phyloP scores from a whole-genome alignment of 2,888 invertebrate species.

The Hirtodrosophila cameraria region DNA sequence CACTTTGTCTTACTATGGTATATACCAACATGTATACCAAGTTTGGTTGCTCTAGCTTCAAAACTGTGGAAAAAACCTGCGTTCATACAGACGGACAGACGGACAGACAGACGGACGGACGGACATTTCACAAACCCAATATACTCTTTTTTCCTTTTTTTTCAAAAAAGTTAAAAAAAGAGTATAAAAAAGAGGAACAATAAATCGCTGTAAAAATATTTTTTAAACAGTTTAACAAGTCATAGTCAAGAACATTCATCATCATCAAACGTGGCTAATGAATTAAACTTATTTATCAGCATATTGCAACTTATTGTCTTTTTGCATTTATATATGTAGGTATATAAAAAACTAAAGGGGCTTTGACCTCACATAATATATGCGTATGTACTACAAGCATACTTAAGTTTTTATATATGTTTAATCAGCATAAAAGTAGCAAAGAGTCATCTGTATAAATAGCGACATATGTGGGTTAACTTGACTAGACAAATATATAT shows the following conservation, averaged over 20 bases:
- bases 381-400: neutral
- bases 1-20: no score
- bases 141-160: no score
- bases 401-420: neutral
- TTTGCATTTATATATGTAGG: no score
- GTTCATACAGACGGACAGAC: no score
- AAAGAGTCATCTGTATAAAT: neutral
- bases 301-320: neutral
- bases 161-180: no score
- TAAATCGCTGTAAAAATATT: conserved; percentile 7
- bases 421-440: conserved; percentile 8
- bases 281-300: conserved; percentile 43
- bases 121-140: no score
- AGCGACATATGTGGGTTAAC: neutral
- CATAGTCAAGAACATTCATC: neutral
- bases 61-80: no score
- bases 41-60: no score
- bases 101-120: no score
- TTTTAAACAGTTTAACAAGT: conserved; percentile 8
- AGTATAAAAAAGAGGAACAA: neutral
- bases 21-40: no score
- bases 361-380: conserved; percentile 17
- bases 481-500: neutral
- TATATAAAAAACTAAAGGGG: neutral
- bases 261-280: conserved; percentile 22